Percentiles rank a stretch among this genome's conserved stretches.
Conservation (phyloP, 2,113 vertebrate genomes). For the Odocoileus virginianus region DNA sequence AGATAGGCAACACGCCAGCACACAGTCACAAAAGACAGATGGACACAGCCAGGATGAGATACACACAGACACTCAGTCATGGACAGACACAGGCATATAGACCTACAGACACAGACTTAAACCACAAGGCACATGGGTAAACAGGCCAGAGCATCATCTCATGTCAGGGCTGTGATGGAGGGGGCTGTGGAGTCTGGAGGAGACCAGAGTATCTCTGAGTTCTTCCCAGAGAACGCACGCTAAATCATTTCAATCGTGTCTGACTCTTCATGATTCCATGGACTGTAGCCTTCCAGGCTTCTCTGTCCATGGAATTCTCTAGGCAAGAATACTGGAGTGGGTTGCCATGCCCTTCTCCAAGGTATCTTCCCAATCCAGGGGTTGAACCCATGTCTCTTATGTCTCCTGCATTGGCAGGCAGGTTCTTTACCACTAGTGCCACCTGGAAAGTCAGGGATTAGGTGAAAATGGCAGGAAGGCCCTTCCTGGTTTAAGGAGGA, state of each 20-base stretch:
- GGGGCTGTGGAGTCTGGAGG: not conserved
- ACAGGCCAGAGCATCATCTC: not conserved
- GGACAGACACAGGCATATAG: not conserved
- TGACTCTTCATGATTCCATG: not conserved
- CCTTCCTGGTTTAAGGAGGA: not conserved
- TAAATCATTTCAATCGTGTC: not conserved
- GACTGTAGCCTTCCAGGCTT: not conserved
- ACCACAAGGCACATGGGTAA: not conserved
- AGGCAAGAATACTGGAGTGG: not conserved
- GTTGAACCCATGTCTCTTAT: not conserved
- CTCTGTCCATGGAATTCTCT: not conserved
- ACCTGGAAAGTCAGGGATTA: not conserved
- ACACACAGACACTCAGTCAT: not conserved
- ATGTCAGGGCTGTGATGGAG: not conserved
- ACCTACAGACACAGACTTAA: not conserved
- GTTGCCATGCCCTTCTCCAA: not conserved
- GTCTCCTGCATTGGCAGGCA: not conserved
- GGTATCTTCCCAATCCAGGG: not conserved
- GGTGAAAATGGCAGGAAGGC: not conserved
- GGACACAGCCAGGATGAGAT: not conserved
- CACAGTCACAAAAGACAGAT: not conserved
- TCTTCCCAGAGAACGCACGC: not conserved
- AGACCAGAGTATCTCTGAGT: not conserved
- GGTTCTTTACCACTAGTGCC: not conserved
- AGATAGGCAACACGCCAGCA: not conserved